Evolutionary conservation across 2,797 vertebrate species (phyloP).

Genomic region (Mareca strepera): DNA sequence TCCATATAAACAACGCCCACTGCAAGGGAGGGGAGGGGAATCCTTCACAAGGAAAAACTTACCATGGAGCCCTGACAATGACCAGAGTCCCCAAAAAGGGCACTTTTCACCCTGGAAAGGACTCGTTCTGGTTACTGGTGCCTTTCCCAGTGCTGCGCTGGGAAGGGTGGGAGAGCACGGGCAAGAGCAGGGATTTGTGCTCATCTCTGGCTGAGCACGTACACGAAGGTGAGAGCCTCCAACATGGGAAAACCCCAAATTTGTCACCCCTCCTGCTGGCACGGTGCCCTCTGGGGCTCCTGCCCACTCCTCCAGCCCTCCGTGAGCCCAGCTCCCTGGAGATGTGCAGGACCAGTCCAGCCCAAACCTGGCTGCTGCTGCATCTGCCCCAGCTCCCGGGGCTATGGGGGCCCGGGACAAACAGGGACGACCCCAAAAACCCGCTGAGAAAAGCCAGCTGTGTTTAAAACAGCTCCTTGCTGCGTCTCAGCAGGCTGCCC

Average conservation of each 20-base stretch:
- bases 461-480: not conserved
- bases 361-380: conserved; percentile 45
- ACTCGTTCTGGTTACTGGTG: not conserved
- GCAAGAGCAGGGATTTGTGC: not conserved
- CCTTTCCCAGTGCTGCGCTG: not conserved
- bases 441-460: not conserved
- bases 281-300: not conserved
- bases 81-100: conserved; percentile 9
- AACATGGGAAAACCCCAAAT: not conserved
- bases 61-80: conserved; percentile 52
- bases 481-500: not conserved
- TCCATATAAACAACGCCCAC: conserved; percentile 74
- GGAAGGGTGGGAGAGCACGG: not conserved
- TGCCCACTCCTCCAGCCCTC: not conserved
- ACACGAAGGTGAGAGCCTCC: not conserved
- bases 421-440: conserved; percentile 12
- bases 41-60: conserved; percentile 66
- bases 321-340: not conserved
- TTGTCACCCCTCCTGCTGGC: not conserved
- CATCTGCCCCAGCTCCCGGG: not conserved
- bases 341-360: not conserved
- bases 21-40: conserved; percentile 72
- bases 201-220: not conserved
- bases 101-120: not conserved
- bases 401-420: not conserved